Percentiles rank a stretch among this genome's conserved stretches.
Evolutionary conservation across 2,888 invertebrate species (phyloP).

Genomic region (Notodonta ziczac): DNA sequence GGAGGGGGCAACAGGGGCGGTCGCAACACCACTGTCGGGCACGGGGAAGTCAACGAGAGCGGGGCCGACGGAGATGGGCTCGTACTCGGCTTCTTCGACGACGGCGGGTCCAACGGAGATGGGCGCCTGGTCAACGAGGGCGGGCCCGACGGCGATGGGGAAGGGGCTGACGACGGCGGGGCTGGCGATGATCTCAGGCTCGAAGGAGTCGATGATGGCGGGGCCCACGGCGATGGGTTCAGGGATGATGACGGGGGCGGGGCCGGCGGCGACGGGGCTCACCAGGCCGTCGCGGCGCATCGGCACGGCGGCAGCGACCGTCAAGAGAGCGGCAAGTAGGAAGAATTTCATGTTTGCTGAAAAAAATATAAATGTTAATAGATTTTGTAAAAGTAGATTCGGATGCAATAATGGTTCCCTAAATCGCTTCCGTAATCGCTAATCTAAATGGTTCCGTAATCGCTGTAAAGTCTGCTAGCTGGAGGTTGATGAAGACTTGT

Average conservation of each 20-base stretch:
- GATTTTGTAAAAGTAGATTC: too few relatives aligned
- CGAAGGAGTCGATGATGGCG: neutral
- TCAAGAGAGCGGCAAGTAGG: slow-evolving; percentile 32
- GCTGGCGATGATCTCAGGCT: slow-evolving; percentile 3
- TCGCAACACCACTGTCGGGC: slow-evolving; percentile 24
- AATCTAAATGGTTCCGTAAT: too few relatives aligned
- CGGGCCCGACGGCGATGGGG: slow-evolving; percentile 27
- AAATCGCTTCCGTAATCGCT: too few relatives aligned
- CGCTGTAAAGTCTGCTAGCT: too few relatives aligned
- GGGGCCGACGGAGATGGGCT: slow-evolving; percentile 22
- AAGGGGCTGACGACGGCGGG: slow-evolving; percentile 12
- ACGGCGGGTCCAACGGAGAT: slow-evolving; percentile 31
- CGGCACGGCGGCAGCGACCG: slow-evolving; percentile 39
- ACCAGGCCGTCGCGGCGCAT: slow-evolving; percentile 31
- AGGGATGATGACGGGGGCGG: slow-evolving; percentile 12
- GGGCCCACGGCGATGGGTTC: slow-evolving; percentile 5
- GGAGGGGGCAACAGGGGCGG: slow-evolving; percentile 8
- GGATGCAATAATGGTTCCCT: too few relatives aligned
- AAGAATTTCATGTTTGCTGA: slow-evolving; percentile 36
- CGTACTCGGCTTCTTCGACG: slow-evolving; percentile 12
- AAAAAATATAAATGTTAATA: neutral
- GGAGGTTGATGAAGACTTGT: too few relatives aligned
- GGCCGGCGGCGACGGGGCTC: slow-evolving; percentile 28
- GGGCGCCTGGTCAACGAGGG: slow-evolving; percentile 12
- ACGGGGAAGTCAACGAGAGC: slow-evolving; percentile 32